A percentile compares a stretch with the other conserved stretches of the same genome.
Conservation (phyloP, 2,888 invertebrate genomes). For the Neoitamus cyanurus region DNA sequence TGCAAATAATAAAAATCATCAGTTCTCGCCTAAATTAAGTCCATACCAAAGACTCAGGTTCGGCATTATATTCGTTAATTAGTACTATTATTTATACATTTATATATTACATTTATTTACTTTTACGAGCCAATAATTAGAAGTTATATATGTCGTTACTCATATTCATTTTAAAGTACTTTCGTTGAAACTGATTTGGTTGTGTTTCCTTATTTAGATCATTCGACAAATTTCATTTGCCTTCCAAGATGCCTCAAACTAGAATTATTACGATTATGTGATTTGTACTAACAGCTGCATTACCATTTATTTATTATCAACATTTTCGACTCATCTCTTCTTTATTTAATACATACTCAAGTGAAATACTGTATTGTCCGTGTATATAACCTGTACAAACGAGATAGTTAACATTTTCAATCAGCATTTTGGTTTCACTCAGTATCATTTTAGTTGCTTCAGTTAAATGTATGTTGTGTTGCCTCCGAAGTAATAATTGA, state of each 20-base stretch:
- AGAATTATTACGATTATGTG: conserved; percentile 36
- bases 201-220: conserved; percentile 31
- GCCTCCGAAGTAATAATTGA: neutral
- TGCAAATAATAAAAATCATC: conserved; percentile 50
- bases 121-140: conserved; percentile 29
- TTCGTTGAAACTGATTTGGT: conserved; percentile 14
- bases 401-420: neutral
- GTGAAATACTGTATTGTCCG: conserved; percentile 1
- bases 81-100: conserved; percentile 38
- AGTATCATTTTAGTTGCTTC: conserved; percentile 3
- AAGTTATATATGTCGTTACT: conserved; percentile 35
- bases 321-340: neutral
- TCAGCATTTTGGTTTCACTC: neutral
- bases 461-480: conserved; percentile 47
- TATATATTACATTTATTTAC: conserved; percentile 37
- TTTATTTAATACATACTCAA: neutral
- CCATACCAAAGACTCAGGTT: conserved; percentile 52
- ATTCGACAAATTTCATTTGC: conserved; percentile 26
- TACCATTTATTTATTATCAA: conserved; percentile 17
- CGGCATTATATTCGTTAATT: conserved; percentile 51
- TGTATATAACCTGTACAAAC: conserved; percentile 25
- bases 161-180: conserved; percentile 22
- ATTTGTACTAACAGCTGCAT: conserved; percentile 33
- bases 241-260: conserved; percentile 33
- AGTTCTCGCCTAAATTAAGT: conserved; percentile 53